These are phyloP conservation scores for Fregetta grallaria DNA, from an alignment of 2,113 vertebrate species.

Conservation along the genomic window DNA sequence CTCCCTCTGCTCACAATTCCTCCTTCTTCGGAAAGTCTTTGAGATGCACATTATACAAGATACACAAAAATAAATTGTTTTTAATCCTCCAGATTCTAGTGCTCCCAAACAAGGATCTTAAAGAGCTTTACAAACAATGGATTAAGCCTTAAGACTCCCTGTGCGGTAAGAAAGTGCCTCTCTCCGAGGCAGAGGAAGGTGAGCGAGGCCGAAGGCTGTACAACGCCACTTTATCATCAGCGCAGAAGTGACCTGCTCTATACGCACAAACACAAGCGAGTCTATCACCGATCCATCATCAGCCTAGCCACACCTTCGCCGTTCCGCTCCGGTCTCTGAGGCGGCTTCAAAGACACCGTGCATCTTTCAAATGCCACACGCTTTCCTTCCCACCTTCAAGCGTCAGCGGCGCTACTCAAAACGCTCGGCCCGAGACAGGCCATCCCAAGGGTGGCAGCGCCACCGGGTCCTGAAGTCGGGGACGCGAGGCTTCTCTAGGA, in stretches of 20 bases:
- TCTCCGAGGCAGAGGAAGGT: not conserved
- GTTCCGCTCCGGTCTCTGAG: not conserved
- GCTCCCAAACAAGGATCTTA: conserved; percentile 55
- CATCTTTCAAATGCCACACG: not conserved
- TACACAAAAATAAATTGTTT: conserved; percentile 54
- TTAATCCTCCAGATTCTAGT: conserved; percentile 57
- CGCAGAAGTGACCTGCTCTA: not conserved
- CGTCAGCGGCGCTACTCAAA: not conserved
- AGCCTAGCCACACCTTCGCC: not conserved
- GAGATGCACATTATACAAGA: conserved; percentile 37
- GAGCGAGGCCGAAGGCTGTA: not conserved
- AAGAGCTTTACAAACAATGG: conserved; percentile 67
- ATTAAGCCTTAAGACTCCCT: conserved; percentile 45
- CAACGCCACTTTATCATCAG: not conserved
- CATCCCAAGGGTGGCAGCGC: accelerated
- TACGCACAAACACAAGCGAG: accelerated
- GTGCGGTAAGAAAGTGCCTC: not conserved
- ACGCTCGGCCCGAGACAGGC: not conserved
- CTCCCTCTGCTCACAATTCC: not conserved
- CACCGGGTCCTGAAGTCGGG: accelerated
- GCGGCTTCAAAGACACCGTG: accelerated
- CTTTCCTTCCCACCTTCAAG: not conserved
- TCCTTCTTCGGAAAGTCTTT: not conserved
- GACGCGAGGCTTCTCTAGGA: accelerated
- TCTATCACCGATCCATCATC: accelerated